Evolutionary conservation across 1,140 invertebrate species (phyloP).

Genomic region (Arion vulgaris): DNA sequence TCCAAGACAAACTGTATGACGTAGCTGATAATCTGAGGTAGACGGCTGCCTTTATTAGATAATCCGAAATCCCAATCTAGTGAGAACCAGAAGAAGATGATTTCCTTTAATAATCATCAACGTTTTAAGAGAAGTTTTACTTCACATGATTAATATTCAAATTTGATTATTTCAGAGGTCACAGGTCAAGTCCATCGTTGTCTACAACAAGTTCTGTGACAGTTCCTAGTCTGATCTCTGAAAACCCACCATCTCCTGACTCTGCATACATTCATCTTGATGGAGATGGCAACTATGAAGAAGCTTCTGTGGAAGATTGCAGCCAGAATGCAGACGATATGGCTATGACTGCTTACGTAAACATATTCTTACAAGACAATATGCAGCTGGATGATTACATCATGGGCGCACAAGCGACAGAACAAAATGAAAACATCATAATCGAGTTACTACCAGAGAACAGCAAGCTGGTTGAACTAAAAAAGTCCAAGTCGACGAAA

Average conservation of each 20-base stretch:
- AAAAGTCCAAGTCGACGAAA: neutral
- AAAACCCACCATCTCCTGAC: neutral
- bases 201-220: neutral
- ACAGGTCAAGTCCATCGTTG: neutral
- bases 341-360: neutral
- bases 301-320: neutral
- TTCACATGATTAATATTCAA: too few relatives aligned
- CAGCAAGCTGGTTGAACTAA: neutral
- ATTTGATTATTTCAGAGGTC: neutral
- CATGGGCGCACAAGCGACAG: neutral
- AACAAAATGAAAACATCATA: neutral
- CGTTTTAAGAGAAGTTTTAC: too few relatives aligned
- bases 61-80: too few relatives aligned
- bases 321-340: neutral
- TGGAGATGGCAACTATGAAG: neutral
- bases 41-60: too few relatives aligned
- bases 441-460: neutral
- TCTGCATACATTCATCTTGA: neutral
- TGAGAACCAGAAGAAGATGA: too few relatives aligned
- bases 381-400: neutral
- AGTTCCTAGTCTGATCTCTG: neutral
- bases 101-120: too few relatives aligned
- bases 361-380: neutral
- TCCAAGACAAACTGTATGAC: too few relatives aligned
- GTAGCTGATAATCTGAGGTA: too few relatives aligned